Base-by-base conservation (phyloP, 2,888 invertebrate genomes). In the Agrochola lychnidis region DNA sequence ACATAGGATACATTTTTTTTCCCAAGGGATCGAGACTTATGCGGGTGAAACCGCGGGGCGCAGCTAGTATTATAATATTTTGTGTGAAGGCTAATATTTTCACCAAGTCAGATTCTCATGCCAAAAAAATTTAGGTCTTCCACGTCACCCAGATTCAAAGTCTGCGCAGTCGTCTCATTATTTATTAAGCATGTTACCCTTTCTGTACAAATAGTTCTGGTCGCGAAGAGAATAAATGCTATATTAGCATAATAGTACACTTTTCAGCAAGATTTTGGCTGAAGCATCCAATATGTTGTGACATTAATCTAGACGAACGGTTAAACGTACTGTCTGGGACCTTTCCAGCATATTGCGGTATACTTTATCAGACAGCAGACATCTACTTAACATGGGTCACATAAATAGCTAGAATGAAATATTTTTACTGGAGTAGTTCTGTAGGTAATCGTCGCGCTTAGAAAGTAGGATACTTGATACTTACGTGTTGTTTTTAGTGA, bases 301-400 rank as follows among this genome's bases (percentile, higher is more conserved):
- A 83, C 83, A 83, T 83, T 83, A 83, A 83, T 83, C 83, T 84
- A 83, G 78, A 83, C 48, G 72, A 78, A 83, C 83, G 81, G 78
- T 74, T 83, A 66, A 81, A 77, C 72, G 64, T 80, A 81, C 81
- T 81, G 74, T 78, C 81, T 83, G 84, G 83, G 84, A 59, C 73
- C 81, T 81, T 78, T 84, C 74, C 78, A 84, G 82, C 81, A 70
- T 83, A 81, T 83, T 83, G 84, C 78, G 84, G 82, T 81, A 72
- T 70, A 83, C 76, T 82, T 79, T 79, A 79, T 82, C 82, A 85
- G 76, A 56, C 59, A 76, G 85, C 45, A 68, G 70, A 70, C 53
- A 71, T 79, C 53, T 71, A 56, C 73, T 82, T 67, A 76, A 80
- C 66, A 80, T 73, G 70, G 83, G 72, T 79, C 80, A 79, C 69